Evolutionary conservation across 2,888 invertebrate genomes (phyloP), one percentile per base, ranked within the genome.

Genomic region (Altica lythri): DNA sequence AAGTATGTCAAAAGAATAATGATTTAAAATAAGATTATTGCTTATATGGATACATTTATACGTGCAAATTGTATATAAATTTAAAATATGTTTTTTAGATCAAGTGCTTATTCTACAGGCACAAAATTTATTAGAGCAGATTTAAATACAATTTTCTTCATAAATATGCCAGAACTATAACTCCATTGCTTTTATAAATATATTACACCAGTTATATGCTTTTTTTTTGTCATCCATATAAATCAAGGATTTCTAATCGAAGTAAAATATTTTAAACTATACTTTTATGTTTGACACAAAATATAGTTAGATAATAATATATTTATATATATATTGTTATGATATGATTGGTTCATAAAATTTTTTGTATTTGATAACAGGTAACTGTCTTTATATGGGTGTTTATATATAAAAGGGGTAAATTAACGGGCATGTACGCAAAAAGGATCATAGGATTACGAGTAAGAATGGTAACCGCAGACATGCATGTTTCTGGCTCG

Each of bases 21-120:
- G 60, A 61, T 62, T 60, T 57, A 57, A 56, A 43, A 49, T 38
- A 52, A 56, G 59, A 62, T 57, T 57, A 57, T 62, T 57, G 60
- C 57, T 62, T 63, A 64, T n/a, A n/a, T 48, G 59, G 53, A 45
- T 60, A 12, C 59, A 46, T n/a, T n/a, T n/a, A n/a, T n/a, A n/a
- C n/a, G n/a, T 45, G 43, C 59, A 42, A 57, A 55, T 56, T 59
- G 48, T 55, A 54, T 57, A 53, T 51, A 59, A 59, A 60, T 57
- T 40, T 43, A 9, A 2, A 27, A 14, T 42, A n/a, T n/a, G 47
- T 46, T 49, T 57, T 45, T 48, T 17, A 35, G 18, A 10, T 29
- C 40, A 46, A 16, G 48, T 14, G 37, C 48, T 40, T 49, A 55
- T 59, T 47, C 54, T 30, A 30, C 37, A 38, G 54, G 44, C 52